Evolutionary conservation across 2,888 invertebrate genomes (phyloP).

Genomic region (Rhingia campestris): DNA sequence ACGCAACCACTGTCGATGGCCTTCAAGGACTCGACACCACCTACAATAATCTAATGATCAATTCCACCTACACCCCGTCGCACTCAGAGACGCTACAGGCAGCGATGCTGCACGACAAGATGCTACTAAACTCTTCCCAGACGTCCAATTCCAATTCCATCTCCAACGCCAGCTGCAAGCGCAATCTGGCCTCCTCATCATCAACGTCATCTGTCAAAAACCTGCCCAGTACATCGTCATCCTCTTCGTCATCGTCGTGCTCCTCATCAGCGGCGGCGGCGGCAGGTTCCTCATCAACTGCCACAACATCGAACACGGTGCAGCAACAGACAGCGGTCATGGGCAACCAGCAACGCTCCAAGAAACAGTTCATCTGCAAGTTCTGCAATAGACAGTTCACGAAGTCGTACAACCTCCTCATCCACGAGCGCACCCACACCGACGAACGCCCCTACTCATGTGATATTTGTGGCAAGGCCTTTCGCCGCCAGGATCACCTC

Average conservation of each 20-base stretch:
- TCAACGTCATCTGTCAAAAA: constrained; percentile 60
- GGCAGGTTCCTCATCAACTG: constrained; percentile 50
- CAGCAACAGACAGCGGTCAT: constrained; percentile 73
- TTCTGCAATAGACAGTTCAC: constrained; percentile 99
- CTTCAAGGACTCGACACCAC: constrained; percentile 84
- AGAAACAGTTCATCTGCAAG: constrained; percentile 99
- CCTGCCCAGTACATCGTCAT: constrained; percentile 55
- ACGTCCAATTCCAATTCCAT: not conserved
- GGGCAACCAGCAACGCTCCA: constrained; percentile 86
- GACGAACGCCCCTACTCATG: constrained; percentile 98
- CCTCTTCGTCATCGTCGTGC: constrained; percentile 44
- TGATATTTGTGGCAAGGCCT: constrained; percentile 98
- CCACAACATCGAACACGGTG: constrained; percentile 42
- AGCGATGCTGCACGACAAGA: constrained; percentile 81
- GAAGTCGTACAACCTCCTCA: constrained; percentile 96
- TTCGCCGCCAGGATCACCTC: constrained; percentile 97
- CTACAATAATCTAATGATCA: constrained; percentile 88
- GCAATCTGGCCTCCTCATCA: constrained; percentile 57
- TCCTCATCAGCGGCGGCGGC: constrained; percentile 21
- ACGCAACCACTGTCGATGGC: constrained; percentile 81
- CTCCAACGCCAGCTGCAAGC: constrained; percentile 49
- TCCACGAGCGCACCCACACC: constrained; percentile 98
- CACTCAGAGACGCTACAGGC: constrained; percentile 78
- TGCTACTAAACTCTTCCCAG: constrained; percentile 73
- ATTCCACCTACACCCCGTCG: constrained; percentile 83